phyloP scores from a whole-genome alignment of 2,113 vertebrate species.

The Myanophis thanlyinensis region DNA sequence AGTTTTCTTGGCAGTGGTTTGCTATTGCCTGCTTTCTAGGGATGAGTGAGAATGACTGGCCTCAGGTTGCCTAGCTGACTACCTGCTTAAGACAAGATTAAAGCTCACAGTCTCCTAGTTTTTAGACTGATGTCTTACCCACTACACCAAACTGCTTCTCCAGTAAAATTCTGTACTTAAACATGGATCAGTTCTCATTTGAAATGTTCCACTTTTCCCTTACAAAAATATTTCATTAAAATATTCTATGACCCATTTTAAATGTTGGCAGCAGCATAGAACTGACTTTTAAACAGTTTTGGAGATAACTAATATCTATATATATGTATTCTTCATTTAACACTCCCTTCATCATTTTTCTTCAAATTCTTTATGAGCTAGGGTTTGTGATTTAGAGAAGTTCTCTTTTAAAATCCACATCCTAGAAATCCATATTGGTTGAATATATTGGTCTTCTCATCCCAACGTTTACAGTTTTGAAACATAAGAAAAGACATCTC shows the following conservation, averaged over 20 bases:
- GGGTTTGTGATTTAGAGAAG: slow-evolving; percentile 34
- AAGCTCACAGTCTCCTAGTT: background rate
- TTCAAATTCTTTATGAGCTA: background rate
- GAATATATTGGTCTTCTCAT: slow-evolving; percentile 14
- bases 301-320: slow-evolving; percentile 22
- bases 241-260: background rate
- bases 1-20: background rate
- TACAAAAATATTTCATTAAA: background rate
- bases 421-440: slow-evolving; percentile 25
- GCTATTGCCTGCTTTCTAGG: background rate
- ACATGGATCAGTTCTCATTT: background rate
- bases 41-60: background rate
- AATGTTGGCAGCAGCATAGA: background rate
- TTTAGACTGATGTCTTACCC: background rate
- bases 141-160: background rate
- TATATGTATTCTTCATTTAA: slow-evolving; percentile 12
- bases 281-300: background rate
- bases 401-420: slow-evolving; percentile 47
- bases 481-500: slow-evolving; percentile 47
- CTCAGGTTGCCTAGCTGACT: background rate
- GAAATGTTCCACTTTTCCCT: background rate
- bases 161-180: background rate
- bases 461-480: slow-evolving; percentile 39
- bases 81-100: background rate
- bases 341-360: background rate